Conservation (phyloP, 2,113 vertebrate species). For the Muntiacus muntjak region DNA sequence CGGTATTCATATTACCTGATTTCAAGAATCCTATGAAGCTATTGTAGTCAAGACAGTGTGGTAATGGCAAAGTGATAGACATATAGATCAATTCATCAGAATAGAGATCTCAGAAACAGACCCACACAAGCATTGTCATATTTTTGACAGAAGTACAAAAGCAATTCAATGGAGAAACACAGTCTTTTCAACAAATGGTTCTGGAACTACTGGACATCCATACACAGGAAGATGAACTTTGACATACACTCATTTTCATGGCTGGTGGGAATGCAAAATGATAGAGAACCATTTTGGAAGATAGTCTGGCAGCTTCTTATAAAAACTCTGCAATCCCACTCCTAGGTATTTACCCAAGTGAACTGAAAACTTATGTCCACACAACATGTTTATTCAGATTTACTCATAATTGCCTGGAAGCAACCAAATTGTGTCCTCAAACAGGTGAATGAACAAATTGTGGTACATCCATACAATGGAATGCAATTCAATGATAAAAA, state of each 20-base stretch:
- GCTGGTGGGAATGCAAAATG: neutral
- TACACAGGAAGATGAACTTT: neutral
- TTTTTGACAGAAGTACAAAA: slow-evolving; percentile 36
- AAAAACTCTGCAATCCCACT: slow-evolving; percentile 4
- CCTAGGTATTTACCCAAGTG: slow-evolving; percentile 2
- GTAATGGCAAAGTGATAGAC: slow-evolving; percentile 6
- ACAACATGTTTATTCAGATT: slow-evolving; percentile 20
- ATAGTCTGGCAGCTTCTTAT: slow-evolving; percentile 26
- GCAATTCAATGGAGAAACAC: slow-evolving; percentile 7
- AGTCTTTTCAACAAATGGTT: slow-evolving; percentile 31
- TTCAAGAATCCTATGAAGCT: slow-evolving; percentile 39
- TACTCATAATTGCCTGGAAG: neutral
- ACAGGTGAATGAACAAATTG: neutral
- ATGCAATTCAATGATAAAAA: neutral
- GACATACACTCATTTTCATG: neutral
- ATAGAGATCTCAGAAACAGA: neutral
- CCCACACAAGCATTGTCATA: neutral
- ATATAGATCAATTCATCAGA: neutral
- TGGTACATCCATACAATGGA: neutral
- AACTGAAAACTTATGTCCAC: slow-evolving; percentile 3
- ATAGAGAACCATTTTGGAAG: neutral
- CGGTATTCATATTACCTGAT: neutral
- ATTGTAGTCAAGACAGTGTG: slow-evolving; percentile 4
- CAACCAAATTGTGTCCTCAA: neutral
- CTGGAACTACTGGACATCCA: neutral